These are phyloP conservation scores for Crypturellus undulatus DNA, from an alignment of 2,113 vertebrate species.

Conservation along the genomic window DNA sequence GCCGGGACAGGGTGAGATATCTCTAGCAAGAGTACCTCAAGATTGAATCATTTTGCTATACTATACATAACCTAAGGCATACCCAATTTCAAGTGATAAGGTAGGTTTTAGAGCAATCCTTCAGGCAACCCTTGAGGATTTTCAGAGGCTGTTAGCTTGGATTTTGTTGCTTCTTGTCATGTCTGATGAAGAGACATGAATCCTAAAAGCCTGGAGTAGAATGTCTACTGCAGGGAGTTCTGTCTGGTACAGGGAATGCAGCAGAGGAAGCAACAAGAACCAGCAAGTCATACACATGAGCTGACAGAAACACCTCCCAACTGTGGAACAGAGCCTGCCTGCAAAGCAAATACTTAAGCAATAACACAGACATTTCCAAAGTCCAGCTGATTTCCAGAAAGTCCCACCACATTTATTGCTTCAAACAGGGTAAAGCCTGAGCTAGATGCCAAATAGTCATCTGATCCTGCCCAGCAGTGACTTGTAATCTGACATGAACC, in stretches of 20 bases:
- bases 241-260: not conserved
- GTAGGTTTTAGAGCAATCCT: not conserved
- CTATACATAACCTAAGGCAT: not conserved
- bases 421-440: slow-evolving; percentile 1
- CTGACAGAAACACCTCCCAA: not conserved
- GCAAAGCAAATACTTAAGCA: slow-evolving; percentile 21
- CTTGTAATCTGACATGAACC: slow-evolving; percentile 38
- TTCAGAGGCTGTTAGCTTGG: not conserved
- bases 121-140: not conserved
- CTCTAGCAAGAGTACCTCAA: not conserved
- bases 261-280: not conserved
- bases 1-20: not conserved
- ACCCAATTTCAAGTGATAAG: not conserved
- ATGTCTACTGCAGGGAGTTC: not conserved
- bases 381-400: slow-evolving; percentile 45
- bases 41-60: not conserved
- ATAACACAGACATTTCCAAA: slow-evolving; percentile 44
- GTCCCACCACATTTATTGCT: not conserved
- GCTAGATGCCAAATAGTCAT: slow-evolving; percentile 22
- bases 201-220: not conserved
- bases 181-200: not conserved
- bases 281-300: not conserved
- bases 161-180: not conserved
- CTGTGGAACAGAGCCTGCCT: not conserved
- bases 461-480: slow-evolving; percentile 11